Evolutionary conservation across 2,113 vertebrate genomes (phyloP).

Genomic region (Bostrychus sinensis): DNA sequence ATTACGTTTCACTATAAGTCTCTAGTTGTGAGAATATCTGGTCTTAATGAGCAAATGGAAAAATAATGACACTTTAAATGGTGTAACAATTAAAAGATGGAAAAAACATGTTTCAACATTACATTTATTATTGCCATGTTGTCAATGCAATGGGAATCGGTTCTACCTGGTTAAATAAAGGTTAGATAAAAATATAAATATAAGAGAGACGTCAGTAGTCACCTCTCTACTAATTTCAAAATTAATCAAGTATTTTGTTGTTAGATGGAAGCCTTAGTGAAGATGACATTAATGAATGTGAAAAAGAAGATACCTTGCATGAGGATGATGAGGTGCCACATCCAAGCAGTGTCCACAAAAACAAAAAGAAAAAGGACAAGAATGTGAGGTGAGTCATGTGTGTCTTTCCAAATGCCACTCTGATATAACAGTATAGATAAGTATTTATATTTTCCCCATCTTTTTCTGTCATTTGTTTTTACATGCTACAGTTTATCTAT

Average conservation of each 20-base stretch:
- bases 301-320: conserved; percentile 81
- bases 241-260: not conserved
- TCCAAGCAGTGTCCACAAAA: conserved; percentile 61
- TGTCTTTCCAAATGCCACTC: not conserved
- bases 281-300: conserved; percentile 90
- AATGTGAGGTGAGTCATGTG: conserved; percentile 74
- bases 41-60: no score
- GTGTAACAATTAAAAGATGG: no score
- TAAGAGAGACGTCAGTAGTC: no score
- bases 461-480: not conserved
- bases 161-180: no score
- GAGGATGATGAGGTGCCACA: conserved; percentile 75
- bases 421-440: not conserved
- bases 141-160: no score
- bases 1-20: no score
- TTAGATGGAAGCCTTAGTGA: conserved; percentile 93
- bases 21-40: no score
- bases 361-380: conserved; percentile 69
- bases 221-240: no score
- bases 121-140: no score
- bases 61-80: no score
- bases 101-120: no score
- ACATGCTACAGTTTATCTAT: not conserved
- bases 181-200: no score
- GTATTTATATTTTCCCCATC: not conserved